These are phyloP conservation scores for Poeciliopsis occidentalis DNA, from an alignment of 2,113 vertebrate genomes.

Conservation along the genomic window DNA sequence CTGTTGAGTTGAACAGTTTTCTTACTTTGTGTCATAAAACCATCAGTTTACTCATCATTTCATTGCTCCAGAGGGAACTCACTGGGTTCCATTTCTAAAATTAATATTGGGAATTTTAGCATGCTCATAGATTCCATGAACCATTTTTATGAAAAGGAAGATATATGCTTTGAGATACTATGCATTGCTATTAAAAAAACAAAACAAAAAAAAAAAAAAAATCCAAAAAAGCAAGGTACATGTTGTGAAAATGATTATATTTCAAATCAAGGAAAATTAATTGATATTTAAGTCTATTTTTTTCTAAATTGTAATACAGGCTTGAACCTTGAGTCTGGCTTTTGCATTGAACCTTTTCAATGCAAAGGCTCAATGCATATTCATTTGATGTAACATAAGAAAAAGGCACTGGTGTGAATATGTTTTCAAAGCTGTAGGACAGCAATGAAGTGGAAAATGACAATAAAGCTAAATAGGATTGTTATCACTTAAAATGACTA, in stretches of 20 bases:
- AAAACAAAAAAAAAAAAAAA: not conserved
- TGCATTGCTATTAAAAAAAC: not conserved
- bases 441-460: too few relatives aligned
- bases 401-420: too few relatives aligned
- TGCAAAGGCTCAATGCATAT: too few relatives aligned
- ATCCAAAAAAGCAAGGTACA: not conserved
- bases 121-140: not conserved
- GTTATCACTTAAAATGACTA: too few relatives aligned
- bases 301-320: too few relatives aligned
- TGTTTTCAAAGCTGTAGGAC: too few relatives aligned
- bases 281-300: too few relatives aligned
- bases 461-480: too few relatives aligned
- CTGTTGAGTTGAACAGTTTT: not conserved
- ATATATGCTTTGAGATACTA: not conserved
- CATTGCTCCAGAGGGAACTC: not conserved
- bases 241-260: not conserved
- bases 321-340: too few relatives aligned
- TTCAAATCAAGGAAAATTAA: not conserved
- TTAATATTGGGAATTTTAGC: not conserved
- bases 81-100: not conserved
- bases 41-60: not conserved
- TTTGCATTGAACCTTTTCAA: too few relatives aligned
- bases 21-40: slow-evolving; percentile 11
- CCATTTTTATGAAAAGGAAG: not conserved
- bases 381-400: too few relatives aligned